Evolutionary conservation across 2,113 vertebrate genomes (phyloP), one percentile per base, ranked within the genome.

Genomic region (Poeciliopsis occidentalis): DNA sequence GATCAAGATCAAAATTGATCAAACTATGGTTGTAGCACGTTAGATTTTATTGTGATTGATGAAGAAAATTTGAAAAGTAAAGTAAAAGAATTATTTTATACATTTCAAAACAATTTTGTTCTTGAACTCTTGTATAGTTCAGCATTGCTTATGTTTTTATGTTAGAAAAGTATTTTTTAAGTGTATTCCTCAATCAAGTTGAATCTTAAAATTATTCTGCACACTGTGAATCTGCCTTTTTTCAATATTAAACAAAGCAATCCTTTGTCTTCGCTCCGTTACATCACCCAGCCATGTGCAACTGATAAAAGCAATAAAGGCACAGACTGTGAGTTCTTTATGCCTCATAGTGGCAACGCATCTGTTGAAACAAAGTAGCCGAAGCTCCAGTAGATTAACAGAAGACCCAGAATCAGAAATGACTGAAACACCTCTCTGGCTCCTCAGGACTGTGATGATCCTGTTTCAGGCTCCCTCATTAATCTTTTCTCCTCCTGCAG

Each of bases 401-500:
- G 74, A 39, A 64, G 69, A 87, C 79, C 71, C 66, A 34, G 60
- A 54, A 69, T 71, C 76, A 70, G 76, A 41, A 47, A 67, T 84
- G 65, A 67, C 41, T 70, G 71, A 85, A 63, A 79, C 75, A 65
- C 60, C 73, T 54, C 66, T 75, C 62, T 70, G 60, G 80, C 84
- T 86, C 69, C 72, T 24, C 64, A 24, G 26, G 29, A 76, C 57
- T 66, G 65, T 73, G 67, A 73, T 87, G 70, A 88, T 84, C 84
- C 77, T 57, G 22, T 65, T 78, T 91, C 60, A 79, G 73, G 72
- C 79, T 51, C 44, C 62, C 60, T 51, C 31, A 73, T 85, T 83
- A 88, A 89, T 87, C 83, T 85, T 66, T 66, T 62, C 72, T 73
- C 76, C 73, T 47, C 67, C 73, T 62, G 79, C 64, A 60, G 64